A percentile compares a stretch with the other conserved stretches of the same genome.
Evolutionary conservation across 2,797 vertebrate species (phyloP).

Genomic region (Echiichthys vipera): DNA sequence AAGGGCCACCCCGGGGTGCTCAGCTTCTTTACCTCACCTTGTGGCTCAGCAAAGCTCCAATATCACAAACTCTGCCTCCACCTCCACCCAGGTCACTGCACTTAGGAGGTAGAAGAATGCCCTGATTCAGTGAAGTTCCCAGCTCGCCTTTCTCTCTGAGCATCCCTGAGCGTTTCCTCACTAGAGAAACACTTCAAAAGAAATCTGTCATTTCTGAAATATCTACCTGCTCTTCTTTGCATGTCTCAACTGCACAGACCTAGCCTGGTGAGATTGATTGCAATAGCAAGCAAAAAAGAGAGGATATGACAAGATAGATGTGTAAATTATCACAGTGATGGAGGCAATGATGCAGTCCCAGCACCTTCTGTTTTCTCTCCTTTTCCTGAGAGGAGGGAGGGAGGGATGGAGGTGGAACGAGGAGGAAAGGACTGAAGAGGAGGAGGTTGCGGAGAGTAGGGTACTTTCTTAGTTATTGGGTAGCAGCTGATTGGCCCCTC

Average conservation of each 20-base stretch:
- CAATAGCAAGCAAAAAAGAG: slow-evolving; percentile 91
- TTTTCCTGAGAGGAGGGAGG: slow-evolving; percentile 77
- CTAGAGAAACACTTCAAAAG: slow-evolving; percentile 42
- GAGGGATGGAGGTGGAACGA: slow-evolving; percentile 67
- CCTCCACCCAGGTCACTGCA: slow-evolving; percentile 35
- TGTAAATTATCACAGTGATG: slow-evolving; percentile 99
- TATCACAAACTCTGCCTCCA: slow-evolving; percentile 4
- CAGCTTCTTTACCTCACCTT: slow-evolving; percentile 33
- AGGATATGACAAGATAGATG: slow-evolving; percentile 99
- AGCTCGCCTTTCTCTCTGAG: slow-evolving; percentile 7
- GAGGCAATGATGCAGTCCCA: slow-evolving; percentile 99
- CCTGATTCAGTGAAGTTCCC: slow-evolving; percentile 56
- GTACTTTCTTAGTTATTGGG: slow-evolving; percentile 90
- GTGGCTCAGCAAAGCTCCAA: slow-evolving; percentile 16
- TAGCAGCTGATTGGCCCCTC: slow-evolving; percentile 89
- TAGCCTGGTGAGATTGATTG: slow-evolving; percentile 96
- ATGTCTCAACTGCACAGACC: slow-evolving; percentile 86
- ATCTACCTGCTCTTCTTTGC: slow-evolving; percentile 77
- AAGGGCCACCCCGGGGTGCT: slow-evolving; percentile 27
- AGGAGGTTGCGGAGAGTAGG: slow-evolving; percentile 69
- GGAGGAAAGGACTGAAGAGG: slow-evolving; percentile 52
- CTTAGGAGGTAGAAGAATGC: slow-evolving; percentile 47
- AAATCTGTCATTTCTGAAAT: slow-evolving; percentile 69
- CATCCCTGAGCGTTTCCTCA: slow-evolving; percentile 39
- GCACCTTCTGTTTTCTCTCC: slow-evolving; percentile 97